Evolutionary conservation across 2,113 vertebrate genomes (phyloP).

Genomic region (Chaenogobius annularis): DNA sequence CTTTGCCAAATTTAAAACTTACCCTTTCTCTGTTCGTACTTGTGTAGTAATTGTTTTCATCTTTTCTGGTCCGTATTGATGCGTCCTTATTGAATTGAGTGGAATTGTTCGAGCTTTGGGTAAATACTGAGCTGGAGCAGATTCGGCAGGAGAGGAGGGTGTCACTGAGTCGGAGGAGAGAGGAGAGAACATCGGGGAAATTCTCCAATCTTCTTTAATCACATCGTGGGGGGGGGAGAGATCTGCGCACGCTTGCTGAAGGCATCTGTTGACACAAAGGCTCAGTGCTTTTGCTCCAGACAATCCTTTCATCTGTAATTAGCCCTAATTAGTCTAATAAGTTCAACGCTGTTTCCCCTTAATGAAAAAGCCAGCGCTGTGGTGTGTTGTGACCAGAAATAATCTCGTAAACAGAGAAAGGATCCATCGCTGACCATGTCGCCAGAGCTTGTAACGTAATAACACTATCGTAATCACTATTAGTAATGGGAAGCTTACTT

Average conservation of each 20-base stretch:
- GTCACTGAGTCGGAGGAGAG: constrained; percentile 6
- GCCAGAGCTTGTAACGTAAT: constrained; percentile 66
- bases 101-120: constrained; percentile 14
- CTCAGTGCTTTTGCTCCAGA: constrained; percentile 47
- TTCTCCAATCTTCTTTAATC: constrained; percentile 55
- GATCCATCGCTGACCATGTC: constrained; percentile 56
- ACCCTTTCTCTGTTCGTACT: background rate
- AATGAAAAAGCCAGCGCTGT: constrained; percentile 54
- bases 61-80: background rate
- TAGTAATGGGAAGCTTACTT: constrained; percentile 60
- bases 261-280: constrained; percentile 70
- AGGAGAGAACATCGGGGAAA: constrained; percentile 14
- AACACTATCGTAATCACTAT: constrained; percentile 63
- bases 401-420: constrained; percentile 57
- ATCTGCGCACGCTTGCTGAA: constrained; percentile 60
- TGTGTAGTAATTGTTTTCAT: no score
- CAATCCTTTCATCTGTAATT: constrained; percentile 73
- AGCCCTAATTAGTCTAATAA: constrained; percentile 74
- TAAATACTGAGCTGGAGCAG: constrained; percentile 9
- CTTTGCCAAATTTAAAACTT: background rate
- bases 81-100: constrained; percentile 9
- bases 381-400: constrained; percentile 59
- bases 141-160: background rate
- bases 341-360: constrained; percentile 56
- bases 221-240: constrained; percentile 50